Evolutionary conservation across 2,113 vertebrate genomes (phyloP).

Genomic region (Trichechus manatus): DNA sequence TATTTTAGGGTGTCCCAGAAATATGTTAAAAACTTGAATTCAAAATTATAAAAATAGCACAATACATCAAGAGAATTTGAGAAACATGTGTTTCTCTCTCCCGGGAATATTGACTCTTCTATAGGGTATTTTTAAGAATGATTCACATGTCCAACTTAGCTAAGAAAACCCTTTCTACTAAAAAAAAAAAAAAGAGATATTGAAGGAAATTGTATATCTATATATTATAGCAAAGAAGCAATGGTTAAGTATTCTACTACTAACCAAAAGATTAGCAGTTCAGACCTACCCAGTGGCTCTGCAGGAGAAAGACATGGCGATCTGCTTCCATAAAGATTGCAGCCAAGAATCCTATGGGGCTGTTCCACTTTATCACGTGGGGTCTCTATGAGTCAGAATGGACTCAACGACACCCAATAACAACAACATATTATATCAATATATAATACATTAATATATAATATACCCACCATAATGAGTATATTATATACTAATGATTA

Average conservation of each 20-base stretch:
- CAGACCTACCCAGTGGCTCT: background rate
- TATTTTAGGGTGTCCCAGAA: background rate
- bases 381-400: background rate
- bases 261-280: background rate
- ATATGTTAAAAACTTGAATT: background rate
- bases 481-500: too few species aligned
- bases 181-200: background rate
- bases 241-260: background rate
- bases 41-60: background rate
- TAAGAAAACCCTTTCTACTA: background rate
- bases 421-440: too few species aligned
- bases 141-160: background rate
- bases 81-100: background rate
- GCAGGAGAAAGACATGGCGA: background rate
- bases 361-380: background rate
- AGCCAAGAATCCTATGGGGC: background rate
- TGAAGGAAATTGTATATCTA: background rate
- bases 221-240: background rate
- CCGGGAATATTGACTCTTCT: background rate
- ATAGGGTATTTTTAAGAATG: background rate
- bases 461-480: too few species aligned
- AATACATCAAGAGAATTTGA: background rate
- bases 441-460: too few species aligned
- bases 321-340: background rate
- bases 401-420: background rate